Conservation (phyloP, 2,888 invertebrate species). For the Petrophora chlorosata region DNA sequence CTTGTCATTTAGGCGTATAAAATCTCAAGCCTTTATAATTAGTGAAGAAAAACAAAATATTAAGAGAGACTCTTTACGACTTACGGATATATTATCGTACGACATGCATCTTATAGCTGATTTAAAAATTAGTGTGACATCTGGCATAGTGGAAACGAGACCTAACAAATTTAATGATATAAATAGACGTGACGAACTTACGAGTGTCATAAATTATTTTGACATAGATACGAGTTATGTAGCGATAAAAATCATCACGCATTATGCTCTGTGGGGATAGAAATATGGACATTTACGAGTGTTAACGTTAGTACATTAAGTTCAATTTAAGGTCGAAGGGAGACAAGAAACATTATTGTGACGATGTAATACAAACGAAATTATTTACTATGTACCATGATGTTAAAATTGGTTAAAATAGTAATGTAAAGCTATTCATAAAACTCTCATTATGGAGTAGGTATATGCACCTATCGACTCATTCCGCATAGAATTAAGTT, state of each 20-base stretch:
- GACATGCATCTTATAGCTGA: neutral
- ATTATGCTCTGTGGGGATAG: slow-evolving; percentile 25
- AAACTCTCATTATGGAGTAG: no score
- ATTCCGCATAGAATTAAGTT: no score
- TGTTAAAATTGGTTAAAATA: no score
- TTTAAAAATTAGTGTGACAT: slow-evolving; percentile 1
- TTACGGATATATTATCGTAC: neutral
- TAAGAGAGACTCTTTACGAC: no score
- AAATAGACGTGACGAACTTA: slow-evolving; percentile 57
- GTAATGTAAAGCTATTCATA: no score
- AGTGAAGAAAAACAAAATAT: no score
- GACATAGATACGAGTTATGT: slow-evolving; percentile 41
- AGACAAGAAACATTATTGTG: neutral
- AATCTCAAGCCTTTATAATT: no score
- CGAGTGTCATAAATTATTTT: slow-evolving; percentile 44
- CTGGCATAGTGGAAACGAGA: slow-evolving; percentile 26
- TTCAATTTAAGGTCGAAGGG: neutral
- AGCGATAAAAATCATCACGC: slow-evolving; percentile 36
- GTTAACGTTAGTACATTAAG: slow-evolving; percentile 11
- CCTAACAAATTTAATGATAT: slow-evolving; percentile 51
- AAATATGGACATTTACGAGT: slow-evolving; percentile 23
- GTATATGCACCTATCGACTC: no score
- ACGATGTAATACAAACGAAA: neutral
- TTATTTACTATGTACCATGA: no score
- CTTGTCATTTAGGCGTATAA: no score